A percentile compares a stretch with the other conserved stretches of the same genome.
Evolutionary conservation across 2,797 vertebrate genomes (phyloP).

Genomic region (Coendou prehensilis): DNA sequence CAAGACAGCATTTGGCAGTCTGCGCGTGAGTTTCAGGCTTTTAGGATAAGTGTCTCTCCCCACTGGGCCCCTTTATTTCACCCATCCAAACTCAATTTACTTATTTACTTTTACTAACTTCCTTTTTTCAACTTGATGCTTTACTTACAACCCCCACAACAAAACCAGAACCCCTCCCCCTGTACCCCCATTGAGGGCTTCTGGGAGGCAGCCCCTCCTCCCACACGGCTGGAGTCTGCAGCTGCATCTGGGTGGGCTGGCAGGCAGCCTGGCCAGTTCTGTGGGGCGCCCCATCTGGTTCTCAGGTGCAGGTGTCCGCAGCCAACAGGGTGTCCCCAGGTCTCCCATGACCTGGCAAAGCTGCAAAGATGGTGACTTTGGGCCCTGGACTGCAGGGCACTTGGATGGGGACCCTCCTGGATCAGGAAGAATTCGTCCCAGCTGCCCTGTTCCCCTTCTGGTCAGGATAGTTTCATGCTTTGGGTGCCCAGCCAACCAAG

Average conservation of each 20-base stretch:
- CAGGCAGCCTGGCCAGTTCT: neutral
- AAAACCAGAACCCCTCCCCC: neutral
- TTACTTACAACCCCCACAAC: neutral
- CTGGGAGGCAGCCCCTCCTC: neutral
- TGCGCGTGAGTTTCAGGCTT: neutral
- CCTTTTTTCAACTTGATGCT: neutral
- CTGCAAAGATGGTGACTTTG: neutral
- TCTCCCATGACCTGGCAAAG: neutral
- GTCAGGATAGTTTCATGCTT: neutral
- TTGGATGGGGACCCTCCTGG: neutral
- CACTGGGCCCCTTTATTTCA: neutral
- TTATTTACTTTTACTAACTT: neutral
- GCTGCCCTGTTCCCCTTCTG: fast-evolving
- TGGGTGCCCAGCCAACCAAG: neutral
- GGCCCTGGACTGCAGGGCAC: too few species aligned
- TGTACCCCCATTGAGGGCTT: neutral
- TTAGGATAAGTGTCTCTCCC: neutral
- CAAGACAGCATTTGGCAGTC: neutral
- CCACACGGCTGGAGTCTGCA: neutral
- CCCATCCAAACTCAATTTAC: neutral
- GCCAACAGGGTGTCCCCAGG: neutral
- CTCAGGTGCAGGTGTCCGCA: neutral
- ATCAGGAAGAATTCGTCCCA: neutral
- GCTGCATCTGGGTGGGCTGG: neutral
- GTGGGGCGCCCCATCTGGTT: neutral